Percentiles rank a stretch among this genome's conserved stretches.
These are phyloP conservation scores for Lycopodina hypogea DNA, from an alignment of 37 sponge, comb jelly and placozoan genomes.

Conservation along the genomic window DNA sequence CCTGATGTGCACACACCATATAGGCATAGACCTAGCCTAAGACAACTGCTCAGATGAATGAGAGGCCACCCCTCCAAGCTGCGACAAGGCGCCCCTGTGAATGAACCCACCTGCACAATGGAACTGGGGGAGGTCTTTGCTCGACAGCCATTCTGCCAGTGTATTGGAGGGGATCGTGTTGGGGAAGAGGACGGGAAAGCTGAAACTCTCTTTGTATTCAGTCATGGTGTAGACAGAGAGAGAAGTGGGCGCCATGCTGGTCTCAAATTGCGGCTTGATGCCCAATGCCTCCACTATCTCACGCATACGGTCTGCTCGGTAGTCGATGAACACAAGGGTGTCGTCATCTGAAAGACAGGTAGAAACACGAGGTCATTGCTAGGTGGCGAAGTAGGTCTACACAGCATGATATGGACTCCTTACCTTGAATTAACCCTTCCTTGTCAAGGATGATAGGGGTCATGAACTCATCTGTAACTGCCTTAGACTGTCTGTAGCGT, in stretches of 20 bases:
- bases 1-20: too few species aligned
- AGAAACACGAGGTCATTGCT: neutral
- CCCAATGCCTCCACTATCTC: slow-evolving; percentile 95
- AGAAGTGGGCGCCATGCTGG: slow-evolving; percentile 41
- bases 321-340: slow-evolving; percentile 91
- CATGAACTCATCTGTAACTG: slow-evolving; percentile 91
- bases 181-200: slow-evolving; percentile 83
- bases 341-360: slow-evolving; percentile 64
- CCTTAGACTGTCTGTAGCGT: neutral
- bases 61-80: too few species aligned
- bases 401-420: neutral
- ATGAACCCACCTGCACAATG: slow-evolving; percentile 84
- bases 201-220: slow-evolving; percentile 93
- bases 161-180: slow-evolving; percentile 72
- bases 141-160: slow-evolving; percentile 91
- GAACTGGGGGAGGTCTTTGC: slow-evolving; percentile 73
- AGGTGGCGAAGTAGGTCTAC: neutral
- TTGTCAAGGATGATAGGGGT: slow-evolving; percentile 84
- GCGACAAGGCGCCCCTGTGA: too few species aligned
- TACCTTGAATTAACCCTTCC: slow-evolving; percentile 77
- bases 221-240: slow-evolving; percentile 78
- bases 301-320: slow-evolving; percentile 92
- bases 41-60: too few species aligned
- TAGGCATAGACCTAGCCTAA: too few species aligned
- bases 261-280: slow-evolving; percentile 89